Evolutionary conservation across 2,888 invertebrate species (phyloP), one percentile per base, ranked within the genome.

Genomic region (Muscina levida): DNA sequence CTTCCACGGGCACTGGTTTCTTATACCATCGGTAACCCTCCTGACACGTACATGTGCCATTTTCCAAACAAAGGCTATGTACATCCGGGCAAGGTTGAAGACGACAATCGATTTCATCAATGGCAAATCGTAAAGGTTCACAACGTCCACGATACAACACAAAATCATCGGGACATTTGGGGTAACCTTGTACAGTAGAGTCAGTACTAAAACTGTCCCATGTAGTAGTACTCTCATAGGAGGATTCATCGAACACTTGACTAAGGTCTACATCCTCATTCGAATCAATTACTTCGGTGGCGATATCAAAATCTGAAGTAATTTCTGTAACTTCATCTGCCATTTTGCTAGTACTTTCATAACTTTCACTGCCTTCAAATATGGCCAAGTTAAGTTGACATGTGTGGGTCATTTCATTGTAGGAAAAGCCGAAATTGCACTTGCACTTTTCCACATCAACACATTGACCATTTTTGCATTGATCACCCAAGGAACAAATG

Each of bases 381-480:
- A 42, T 56, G 8, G 39, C 44, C 42, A n/a, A 13, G 5, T 62
- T 51, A 2, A 24, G 65, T 72, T 72, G 44, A 51, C 88, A 88
- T 0, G 44, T 73, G 2, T 74, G 57, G 1, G 19, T 77, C 2
- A 72, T 46, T 2, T 1, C 24, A 57, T 83, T 82, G 85, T 83
- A 84, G 0, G 8, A 13, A 44, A 71, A 88, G 11, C 85, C 85
- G 0, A 46, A 19, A 67, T 85, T 77, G 65, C 88, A 88, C 1
- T 67, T 31, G 51, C 88, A 88, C 5, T 72, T 57, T 2, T 86
- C 84, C 24, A 72, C 75, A 2, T 82, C 82, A 2, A 84, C 44
- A 62, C 88, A 87, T 42, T 48, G 53, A 1, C 87, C 87, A 73
- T 87, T 83, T 37, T 67, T 82, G 39, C 88, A 88, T 15, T 85